Evolutionary conservation across 2,113 vertebrate species (phyloP).

Genomic region (Entomyzon cyanotis): DNA sequence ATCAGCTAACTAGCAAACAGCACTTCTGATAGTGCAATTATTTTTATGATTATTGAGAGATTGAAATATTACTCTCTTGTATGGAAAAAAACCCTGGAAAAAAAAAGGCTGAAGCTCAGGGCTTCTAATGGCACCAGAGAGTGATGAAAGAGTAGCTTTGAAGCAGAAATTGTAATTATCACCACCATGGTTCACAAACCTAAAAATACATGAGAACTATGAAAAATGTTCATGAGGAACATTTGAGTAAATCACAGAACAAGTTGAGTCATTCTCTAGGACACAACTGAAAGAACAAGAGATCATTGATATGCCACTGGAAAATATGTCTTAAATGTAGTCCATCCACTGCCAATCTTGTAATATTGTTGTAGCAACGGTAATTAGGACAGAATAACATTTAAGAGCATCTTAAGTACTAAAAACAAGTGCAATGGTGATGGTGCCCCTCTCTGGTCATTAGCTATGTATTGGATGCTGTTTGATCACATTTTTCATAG

Average conservation of each 20-base stretch:
- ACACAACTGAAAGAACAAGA: constrained; percentile 20
- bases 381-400: constrained; percentile 11
- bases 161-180: neutral
- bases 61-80: neutral
- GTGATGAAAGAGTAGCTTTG: neutral
- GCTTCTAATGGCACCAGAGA: neutral
- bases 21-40: neutral
- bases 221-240: constrained; percentile 28
- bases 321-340: constrained; percentile 27
- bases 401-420: neutral
- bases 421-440: neutral
- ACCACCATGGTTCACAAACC: neutral
- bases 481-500: neutral
- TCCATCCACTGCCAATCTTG: neutral
- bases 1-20: neutral
- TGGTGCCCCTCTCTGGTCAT: constrained; percentile 16
- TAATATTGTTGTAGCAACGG: constrained; percentile 12
- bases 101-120: neutral
- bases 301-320: constrained; percentile 30
- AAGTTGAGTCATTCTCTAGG: constrained; percentile 35
- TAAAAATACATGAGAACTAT: constrained; percentile 46
- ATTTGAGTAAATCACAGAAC: constrained; percentile 33
- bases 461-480: neutral
- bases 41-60: neutral
- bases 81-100: neutral